Evolutionary conservation across 2,113 vertebrate genomes (phyloP).

Genomic region (Galemys pyrenaicus): DNA sequence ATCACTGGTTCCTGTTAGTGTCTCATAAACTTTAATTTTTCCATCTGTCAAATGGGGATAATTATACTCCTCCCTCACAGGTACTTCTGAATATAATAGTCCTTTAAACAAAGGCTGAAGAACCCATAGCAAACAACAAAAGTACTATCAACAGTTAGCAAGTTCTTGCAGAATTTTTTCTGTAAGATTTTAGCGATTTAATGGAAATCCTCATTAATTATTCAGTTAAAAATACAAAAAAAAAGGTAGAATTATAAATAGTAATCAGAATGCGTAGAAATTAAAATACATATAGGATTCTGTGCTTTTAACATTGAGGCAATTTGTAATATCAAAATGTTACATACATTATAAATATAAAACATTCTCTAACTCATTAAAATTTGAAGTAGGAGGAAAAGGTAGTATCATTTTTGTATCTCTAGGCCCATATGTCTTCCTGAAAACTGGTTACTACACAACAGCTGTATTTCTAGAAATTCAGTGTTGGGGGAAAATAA

Average conservation of each 20-base stretch:
- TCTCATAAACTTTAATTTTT: constrained; percentile 49
- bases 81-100: not conserved
- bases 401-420: constrained; percentile 31
- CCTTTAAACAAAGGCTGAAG: not conserved
- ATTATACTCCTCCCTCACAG: not conserved
- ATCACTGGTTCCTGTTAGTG: not conserved
- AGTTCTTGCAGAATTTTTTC: not conserved
- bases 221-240: constrained; percentile 32
- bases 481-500: constrained; percentile 23
- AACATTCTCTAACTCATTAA: constrained; percentile 59
- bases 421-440: constrained; percentile 40
- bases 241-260: not conserved
- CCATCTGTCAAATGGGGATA: constrained; percentile 65
- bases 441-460: constrained; percentile 61
- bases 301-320: not conserved
- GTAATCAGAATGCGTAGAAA: not conserved
- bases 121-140: not conserved
- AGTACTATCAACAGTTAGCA: not conserved
- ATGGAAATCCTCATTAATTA: constrained; percentile 53
- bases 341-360: constrained; percentile 24
- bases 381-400: constrained; percentile 63
- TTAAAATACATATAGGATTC: constrained; percentile 43
- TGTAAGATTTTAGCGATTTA: constrained; percentile 47
- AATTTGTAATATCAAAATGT: not conserved
- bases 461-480: constrained; percentile 62